A percentile compares a stretch with the other conserved stretches of the same genome.
Evolutionary conservation across 1,140 invertebrate species (phyloP).

Genomic region (Pachyrhynchus sulphureomaculatus): DNA sequence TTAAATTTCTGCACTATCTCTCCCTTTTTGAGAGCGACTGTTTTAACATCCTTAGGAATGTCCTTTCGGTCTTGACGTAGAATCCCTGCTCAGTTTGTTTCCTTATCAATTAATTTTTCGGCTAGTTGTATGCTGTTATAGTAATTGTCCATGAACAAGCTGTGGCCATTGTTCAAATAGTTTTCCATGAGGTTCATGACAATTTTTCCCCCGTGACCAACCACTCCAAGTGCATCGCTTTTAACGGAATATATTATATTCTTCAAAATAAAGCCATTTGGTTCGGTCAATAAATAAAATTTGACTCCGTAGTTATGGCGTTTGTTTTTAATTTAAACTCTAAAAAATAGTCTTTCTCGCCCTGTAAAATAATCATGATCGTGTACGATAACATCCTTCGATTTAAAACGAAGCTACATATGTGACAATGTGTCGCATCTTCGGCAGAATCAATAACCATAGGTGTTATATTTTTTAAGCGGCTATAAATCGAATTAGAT

Average conservation of each 20-base stretch:
- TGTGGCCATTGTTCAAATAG: slow-evolving; percentile 43
- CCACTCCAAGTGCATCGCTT: slow-evolving; percentile 2
- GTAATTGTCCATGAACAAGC: slow-evolving; percentile 50
- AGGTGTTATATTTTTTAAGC: too few species aligned
- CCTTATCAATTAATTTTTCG: slow-evolving; percentile 39
- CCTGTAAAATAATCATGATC: too few species aligned
- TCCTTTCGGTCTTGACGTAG: slow-evolving; percentile 43
- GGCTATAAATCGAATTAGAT: too few species aligned
- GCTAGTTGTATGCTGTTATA: slow-evolving; percentile 48
- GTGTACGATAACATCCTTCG: too few species aligned
- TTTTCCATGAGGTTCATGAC: slow-evolving; percentile 14
- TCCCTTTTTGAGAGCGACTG: slow-evolving; percentile 40
- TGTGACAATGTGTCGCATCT: too few species aligned
- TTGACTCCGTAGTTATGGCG: too few species aligned
- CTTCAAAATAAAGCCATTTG: slow-evolving; percentile 42
- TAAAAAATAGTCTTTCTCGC: too few species aligned
- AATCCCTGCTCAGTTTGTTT: slow-evolving; percentile 46
- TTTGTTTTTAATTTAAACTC: too few species aligned
- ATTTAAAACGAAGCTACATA: too few species aligned
- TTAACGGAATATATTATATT: slow-evolving; percentile 37
- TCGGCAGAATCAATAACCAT: too few species aligned
- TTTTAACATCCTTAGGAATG: slow-evolving; percentile 32
- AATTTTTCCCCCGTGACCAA: slow-evolving; percentile 14
- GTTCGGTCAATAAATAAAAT: slow-evolving; percentile 48
- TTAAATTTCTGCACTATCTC: slow-evolving; percentile 27